Conservation (phyloP, 2,888 invertebrate species). For the Drosophila paranaensis region DNA sequence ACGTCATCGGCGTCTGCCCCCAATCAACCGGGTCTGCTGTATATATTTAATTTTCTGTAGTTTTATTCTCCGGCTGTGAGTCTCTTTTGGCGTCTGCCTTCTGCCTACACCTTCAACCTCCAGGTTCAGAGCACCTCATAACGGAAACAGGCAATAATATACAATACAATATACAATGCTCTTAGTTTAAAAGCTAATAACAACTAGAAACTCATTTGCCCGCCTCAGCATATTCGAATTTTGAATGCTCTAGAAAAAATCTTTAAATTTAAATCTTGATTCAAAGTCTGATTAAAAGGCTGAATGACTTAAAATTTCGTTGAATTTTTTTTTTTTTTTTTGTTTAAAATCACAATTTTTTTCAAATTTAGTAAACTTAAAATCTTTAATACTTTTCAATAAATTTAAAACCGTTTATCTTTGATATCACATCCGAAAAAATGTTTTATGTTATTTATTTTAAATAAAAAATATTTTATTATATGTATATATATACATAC, state of each 20-base stretch:
- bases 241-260: slow-evolving; percentile 10
- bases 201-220: slow-evolving; percentile 20
- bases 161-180: slow-evolving; percentile 12
- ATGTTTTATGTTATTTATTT: no score
- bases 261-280: no score
- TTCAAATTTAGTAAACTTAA: no score
- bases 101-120: slow-evolving; percentile 48
- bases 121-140: slow-evolving; percentile 42
- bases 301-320: no score
- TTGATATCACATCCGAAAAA: no score
- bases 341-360: no score
- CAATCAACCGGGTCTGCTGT: slow-evolving; percentile 46
- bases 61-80: slow-evolving; percentile 19
- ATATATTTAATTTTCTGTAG: slow-evolving; percentile 49
- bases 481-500: no score
- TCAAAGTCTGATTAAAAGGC: no score
- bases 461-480: no score
- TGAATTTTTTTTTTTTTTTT: no score
- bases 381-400: no score
- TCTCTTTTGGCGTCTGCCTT: slow-evolving; percentile 17
- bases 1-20: slow-evolving; percentile 42
- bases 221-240: background rate
- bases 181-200: slow-evolving; percentile 43
- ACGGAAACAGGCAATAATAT: slow-evolving; percentile 54
- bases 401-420: no score